A percentile compares a stretch with the other conserved stretches of the same genome.
Evolutionary conservation across 2,113 vertebrate species (phyloP).

Genomic region (Numenius arquata): DNA sequence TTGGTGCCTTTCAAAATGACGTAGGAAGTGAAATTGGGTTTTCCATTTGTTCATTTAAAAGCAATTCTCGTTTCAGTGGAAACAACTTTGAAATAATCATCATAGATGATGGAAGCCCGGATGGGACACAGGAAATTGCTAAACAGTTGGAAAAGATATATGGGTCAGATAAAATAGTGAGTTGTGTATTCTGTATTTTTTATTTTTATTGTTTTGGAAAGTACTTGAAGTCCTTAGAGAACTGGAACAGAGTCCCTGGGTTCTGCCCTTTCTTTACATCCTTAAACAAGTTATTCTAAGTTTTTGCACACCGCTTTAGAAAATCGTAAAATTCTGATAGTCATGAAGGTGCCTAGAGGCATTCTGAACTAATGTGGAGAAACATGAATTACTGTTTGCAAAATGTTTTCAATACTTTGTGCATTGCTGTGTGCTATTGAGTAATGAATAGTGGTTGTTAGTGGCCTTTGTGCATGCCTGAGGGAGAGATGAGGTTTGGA

Average conservation of each 20-base stretch:
- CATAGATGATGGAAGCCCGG: slow-evolving; percentile 96
- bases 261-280: background rate
- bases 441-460: background rate
- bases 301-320: background rate
- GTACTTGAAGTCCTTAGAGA: background rate
- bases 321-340: no score
- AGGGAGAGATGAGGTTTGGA: background rate
- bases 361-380: background rate
- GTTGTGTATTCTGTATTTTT: slow-evolving; percentile 9
- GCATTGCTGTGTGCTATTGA: background rate
- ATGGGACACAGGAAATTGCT: slow-evolving; percentile 89
- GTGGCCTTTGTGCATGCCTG: background rate
- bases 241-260: no score
- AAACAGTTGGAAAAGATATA: slow-evolving; percentile 90
- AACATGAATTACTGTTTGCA: background rate
- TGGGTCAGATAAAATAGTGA: slow-evolving; percentile 91
- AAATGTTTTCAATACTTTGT: fast-evolving
- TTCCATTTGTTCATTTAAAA: background rate
- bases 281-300: background rate
- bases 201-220: background rate
- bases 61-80: slow-evolving; percentile 75
- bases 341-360: background rate
- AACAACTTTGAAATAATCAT: slow-evolving; percentile 90
- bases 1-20: no score
- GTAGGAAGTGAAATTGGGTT: fast-evolving